A percentile compares a stretch with the other conserved stretches of the same genome.
phyloP scores from a whole-genome alignment of 92 coral and sea anemone species.

The Zoanthus sociatus region DNA sequence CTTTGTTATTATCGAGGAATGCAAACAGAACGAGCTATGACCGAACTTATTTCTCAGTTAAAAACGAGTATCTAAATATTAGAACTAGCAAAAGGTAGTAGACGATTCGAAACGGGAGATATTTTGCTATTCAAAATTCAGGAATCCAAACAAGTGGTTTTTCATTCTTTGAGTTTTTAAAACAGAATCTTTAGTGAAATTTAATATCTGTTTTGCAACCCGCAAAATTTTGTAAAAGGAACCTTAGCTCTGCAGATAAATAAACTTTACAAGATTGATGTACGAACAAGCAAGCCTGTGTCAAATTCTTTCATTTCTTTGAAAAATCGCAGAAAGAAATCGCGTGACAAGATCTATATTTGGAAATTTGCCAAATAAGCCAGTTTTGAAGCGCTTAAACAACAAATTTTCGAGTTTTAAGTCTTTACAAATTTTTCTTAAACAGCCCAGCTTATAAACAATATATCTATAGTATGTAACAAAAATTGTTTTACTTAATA shows the following conservation, averaged over 20 bases:
- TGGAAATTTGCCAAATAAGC: conserved; percentile 11
- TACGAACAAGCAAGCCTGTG: not conserved
- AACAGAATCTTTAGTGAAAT: not conserved
- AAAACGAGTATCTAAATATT: too few species aligned
- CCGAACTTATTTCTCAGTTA: too few species aligned
- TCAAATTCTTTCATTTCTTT: not conserved
- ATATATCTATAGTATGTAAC: too few species aligned
- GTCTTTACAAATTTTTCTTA: not conserved
- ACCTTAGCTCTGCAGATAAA: too few species aligned
- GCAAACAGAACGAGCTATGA: too few species aligned
- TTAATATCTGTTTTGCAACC: not conserved
- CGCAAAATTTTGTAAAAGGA: too few species aligned
- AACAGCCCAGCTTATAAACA: too few species aligned
- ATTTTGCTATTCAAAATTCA: too few species aligned
- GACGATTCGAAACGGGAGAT: too few species aligned
- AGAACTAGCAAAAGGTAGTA: too few species aligned
- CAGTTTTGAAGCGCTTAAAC: not conserved
- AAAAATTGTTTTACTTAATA: too few species aligned
- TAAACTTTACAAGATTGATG: not conserved
- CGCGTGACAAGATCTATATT: not conserved
- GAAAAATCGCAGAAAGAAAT: not conserved
- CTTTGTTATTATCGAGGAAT: not conserved
- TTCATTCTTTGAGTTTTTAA: not conserved
- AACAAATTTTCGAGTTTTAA: not conserved
- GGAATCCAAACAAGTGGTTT: not conserved